Base-by-base conservation (phyloP, 2,113 vertebrate species). In the Pseudois nayaur region DNA sequence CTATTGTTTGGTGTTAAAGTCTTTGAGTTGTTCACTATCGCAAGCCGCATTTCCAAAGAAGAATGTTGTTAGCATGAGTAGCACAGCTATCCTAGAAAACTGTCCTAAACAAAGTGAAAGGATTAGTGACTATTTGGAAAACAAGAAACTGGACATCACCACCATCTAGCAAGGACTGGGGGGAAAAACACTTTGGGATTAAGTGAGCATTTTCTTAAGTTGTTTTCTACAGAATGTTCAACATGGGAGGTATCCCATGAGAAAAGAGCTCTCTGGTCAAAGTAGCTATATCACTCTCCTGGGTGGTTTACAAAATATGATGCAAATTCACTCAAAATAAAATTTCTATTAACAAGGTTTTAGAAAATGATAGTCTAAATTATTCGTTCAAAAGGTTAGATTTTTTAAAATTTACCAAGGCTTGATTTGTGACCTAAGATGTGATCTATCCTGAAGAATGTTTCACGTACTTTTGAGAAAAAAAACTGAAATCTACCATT, bases 321-420 rank as follows among this genome's bases (percentile, higher is more conserved):
- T 11, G 21, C 2, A 60, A 88, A 84, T 81, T 50, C 31, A 67
- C 17, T 87, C 74, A 97, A 94, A 94, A 97, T 91, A 60, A 95
- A 93, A 91, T 94, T 83, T 74, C 45, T 93, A 91, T 74, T 87
- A 95, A 89, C 59, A 91, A 89, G 48, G 13, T 15, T 92, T 81
- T 33, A 4, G 23, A 91, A 67, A 93, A 36, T 25, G 16, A 57
- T 84, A n/a, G 14, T 84, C 45, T 94, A 23, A 67, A 79, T 60
- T 94, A 81, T 54, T 95, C 64, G 50, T 96, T 64, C 83, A 89
- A 84, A 89, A 93, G 36, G 14, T 15, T 43, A 76, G 23, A 43
- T 27, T 76, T 27, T 76, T 76, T 14, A 0, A 43, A 76, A 76
- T 43, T 27, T 43, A 43, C 40, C 71, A 43, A 76, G 71, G 40